A percentile compares a stretch with the other conserved stretches of the same genome.
phyloP scores from a whole-genome alignment of 1,140 invertebrate species.

The Tachypleus tridentatus region DNA sequence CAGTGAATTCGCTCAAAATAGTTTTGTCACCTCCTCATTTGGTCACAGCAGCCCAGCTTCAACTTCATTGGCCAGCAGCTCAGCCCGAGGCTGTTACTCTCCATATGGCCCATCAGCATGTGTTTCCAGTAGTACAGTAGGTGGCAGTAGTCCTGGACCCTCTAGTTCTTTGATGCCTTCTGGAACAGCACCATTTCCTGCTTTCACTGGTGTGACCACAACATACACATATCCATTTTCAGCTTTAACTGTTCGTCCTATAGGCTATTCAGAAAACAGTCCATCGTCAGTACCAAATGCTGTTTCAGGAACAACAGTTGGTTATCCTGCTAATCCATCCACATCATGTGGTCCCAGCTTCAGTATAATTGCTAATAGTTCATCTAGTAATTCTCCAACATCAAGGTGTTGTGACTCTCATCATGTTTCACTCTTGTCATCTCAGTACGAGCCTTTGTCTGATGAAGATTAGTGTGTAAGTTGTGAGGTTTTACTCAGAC shows the following conservation, averaged over 20 bases:
- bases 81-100: constrained; percentile 13
- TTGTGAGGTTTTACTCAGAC: too few species aligned
- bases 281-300: too few species aligned
- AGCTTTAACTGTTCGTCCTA: constrained; percentile 41
- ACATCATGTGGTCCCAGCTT: too few species aligned
- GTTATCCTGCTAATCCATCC: too few species aligned
- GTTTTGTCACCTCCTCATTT: constrained; percentile 14
- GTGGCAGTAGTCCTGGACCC: too few species aligned
- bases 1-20: constrained; percentile 9
- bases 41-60: constrained; percentile 15
- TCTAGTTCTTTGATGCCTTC: too few species aligned
- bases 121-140: constrained; percentile 11
- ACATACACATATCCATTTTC: constrained; percentile 48
- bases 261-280: too few species aligned
- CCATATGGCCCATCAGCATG: constrained; percentile 13
- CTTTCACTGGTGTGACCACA: constrained; percentile 18
- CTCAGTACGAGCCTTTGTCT: constrained; percentile 72
- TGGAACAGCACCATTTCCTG: background rate
- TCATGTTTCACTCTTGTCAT: constrained; percentile 63
- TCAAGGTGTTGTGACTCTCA: constrained; percentile 29
- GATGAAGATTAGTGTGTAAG: constrained; percentile 55
- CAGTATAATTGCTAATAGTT: too few species aligned
- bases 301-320: too few species aligned
- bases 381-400: background rate
- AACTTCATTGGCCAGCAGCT: constrained; percentile 9